Evolutionary conservation across 2,113 vertebrate species (phyloP).

Genomic region (Chamaea fasciata): DNA sequence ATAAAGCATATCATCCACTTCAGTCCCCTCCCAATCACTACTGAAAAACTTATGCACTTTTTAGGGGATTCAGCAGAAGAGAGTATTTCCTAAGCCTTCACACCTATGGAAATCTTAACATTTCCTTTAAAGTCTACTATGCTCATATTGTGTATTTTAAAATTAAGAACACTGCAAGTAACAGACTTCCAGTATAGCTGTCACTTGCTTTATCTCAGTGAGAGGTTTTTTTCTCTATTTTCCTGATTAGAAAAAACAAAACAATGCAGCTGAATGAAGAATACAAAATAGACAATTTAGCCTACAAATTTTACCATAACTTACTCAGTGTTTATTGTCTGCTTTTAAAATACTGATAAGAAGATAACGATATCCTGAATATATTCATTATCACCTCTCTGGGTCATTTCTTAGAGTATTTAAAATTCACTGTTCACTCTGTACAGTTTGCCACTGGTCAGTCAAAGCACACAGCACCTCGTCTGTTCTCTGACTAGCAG

Average conservation of each 20-base stretch:
- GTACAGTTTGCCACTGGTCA: background rate
- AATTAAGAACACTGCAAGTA: background rate
- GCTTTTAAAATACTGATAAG: background rate
- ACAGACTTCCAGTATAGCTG: background rate
- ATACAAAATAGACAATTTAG: background rate
- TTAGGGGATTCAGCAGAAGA: background rate
- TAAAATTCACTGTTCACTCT: background rate
- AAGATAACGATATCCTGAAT: background rate
- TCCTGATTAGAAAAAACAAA: background rate
- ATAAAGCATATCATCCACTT: background rate
- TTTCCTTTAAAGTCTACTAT: background rate
- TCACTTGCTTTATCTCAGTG: background rate
- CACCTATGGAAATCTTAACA: background rate
- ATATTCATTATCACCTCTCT: background rate
- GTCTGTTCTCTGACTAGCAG: background rate
- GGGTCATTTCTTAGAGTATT: background rate
- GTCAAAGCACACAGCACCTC: background rate
- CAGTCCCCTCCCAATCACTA: background rate
- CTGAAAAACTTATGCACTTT: background rate
- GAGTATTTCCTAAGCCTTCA: background rate
- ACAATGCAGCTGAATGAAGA: background rate
- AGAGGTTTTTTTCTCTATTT: background rate
- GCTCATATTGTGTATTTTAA: background rate
- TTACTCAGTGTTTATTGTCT: background rate
- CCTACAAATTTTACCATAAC: background rate